These are phyloP conservation scores for Cerceris rybyensis DNA, from an alignment of 2,888 invertebrate species.

Conservation along the genomic window DNA sequence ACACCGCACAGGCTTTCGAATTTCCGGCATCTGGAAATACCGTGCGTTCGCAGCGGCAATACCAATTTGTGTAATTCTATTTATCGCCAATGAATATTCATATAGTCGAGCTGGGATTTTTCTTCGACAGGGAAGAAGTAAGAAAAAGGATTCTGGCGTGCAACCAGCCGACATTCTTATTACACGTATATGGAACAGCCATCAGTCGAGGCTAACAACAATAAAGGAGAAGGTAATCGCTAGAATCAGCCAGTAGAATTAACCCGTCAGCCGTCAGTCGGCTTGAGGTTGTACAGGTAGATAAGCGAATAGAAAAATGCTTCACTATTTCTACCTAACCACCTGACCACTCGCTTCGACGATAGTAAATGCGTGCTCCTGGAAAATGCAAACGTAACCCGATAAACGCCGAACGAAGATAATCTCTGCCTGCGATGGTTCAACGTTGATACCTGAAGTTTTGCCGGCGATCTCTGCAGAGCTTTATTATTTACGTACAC, in stretches of 20 bases:
- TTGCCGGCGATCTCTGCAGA: slow-evolving; percentile 23
- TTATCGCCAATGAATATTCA: slow-evolving; percentile 73
- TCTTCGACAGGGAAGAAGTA: slow-evolving; percentile 38
- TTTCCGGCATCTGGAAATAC: too few species aligned
- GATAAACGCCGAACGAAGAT: slow-evolving; percentile 46
- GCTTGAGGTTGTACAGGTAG: slow-evolving; percentile 44
- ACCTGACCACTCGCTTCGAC: slow-evolving; percentile 21
- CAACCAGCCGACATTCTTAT: slow-evolving; percentile 17
- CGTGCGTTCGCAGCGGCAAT: background rate
- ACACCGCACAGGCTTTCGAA: too few species aligned
- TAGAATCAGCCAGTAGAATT: slow-evolving; percentile 52
- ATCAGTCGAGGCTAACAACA: slow-evolving; percentile 40
- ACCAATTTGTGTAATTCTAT: slow-evolving; percentile 57
- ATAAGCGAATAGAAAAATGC: slow-evolving; percentile 62
- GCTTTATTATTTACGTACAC: slow-evolving; percentile 40
- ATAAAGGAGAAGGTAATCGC: slow-evolving; percentile 41
- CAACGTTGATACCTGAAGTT: slow-evolving; percentile 18
- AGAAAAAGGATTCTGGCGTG: slow-evolving; percentile 30
- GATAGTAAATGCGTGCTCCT: slow-evolving; percentile 39
- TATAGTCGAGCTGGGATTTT: slow-evolving; percentile 66
- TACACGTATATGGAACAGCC: slow-evolving; percentile 30
- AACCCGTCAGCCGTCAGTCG: slow-evolving; percentile 58
- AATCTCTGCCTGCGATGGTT: slow-evolving; percentile 26
- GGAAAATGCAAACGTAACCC: slow-evolving; percentile 48
- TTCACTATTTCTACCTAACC: slow-evolving; percentile 48